Percentiles rank a stretch among this genome's conserved stretches.
These are phyloP conservation scores for Sparus aurata DNA, from an alignment of 2,797 vertebrate species.

Conservation along the genomic window DNA sequence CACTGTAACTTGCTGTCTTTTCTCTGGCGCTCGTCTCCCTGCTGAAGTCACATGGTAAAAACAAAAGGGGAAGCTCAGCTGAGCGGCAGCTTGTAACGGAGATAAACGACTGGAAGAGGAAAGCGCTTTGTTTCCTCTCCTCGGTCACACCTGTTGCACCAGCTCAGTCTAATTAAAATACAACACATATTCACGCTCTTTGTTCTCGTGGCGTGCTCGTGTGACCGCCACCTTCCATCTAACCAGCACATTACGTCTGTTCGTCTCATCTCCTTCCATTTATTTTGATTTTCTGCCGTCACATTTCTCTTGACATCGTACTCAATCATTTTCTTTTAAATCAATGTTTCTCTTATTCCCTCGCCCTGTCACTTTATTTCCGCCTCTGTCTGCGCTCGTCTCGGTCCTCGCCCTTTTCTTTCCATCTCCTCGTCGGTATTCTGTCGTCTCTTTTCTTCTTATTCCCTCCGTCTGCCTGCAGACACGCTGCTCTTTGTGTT, in stretches of 20 bases:
- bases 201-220: not conserved
- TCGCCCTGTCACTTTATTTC: not conserved
- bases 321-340: not conserved
- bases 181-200: not conserved
- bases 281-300: not conserved
- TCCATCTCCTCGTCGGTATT: constrained; percentile 4
- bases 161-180: not conserved
- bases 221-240: not conserved
- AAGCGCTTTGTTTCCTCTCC: not conserved
- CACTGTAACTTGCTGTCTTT: not conserved
- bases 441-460: not conserved
- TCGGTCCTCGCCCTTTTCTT: not conserved
- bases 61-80: not conserved
- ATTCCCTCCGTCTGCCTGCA: constrained; percentile 13
- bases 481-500: constrained; percentile 20
- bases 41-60: not conserved
- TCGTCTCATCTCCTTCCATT: not conserved
- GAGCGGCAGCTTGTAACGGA: not conserved
- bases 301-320: not conserved
- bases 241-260: not conserved
- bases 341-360: not conserved
- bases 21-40: not conserved
- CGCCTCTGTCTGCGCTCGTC: not conserved
- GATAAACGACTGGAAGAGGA: constrained; percentile 3
- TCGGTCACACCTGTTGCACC: not conserved